A percentile compares a stretch with the other conserved stretches of the same genome.
Evolutionary conservation across 2,888 invertebrate species (phyloP).

Genomic region (Agonopterix arenella): DNA sequence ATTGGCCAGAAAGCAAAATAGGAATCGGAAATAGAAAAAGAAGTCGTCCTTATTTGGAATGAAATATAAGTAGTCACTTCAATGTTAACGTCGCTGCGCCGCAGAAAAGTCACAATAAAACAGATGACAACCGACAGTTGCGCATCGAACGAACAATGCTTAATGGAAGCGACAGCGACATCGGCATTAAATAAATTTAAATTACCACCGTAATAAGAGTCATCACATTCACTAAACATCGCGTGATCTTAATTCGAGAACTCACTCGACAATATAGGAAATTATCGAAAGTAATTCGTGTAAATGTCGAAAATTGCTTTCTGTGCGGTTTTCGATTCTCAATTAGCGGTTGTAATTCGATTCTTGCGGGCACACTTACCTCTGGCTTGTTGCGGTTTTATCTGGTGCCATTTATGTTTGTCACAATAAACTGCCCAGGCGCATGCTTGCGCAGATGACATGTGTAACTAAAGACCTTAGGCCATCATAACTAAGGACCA

Average conservation of each 20-base stretch:
- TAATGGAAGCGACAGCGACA: too few relatives aligned
- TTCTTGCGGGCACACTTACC: constrained; percentile 14
- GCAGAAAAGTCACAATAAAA: too few relatives aligned
- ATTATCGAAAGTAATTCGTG: constrained; percentile 37
- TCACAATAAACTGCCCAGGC: neutral
- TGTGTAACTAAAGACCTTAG: neutral
- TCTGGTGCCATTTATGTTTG: too few relatives aligned
- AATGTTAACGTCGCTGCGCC: too few relatives aligned
- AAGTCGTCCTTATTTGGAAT: too few relatives aligned
- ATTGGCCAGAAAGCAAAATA: too few relatives aligned
- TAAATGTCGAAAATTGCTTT: constrained; percentile 40
- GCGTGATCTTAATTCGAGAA: constrained; percentile 28
- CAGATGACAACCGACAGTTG: too few relatives aligned
- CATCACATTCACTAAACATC: constrained; percentile 11
- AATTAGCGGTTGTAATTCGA: constrained; percentile 51
- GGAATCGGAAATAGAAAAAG: too few relatives aligned
- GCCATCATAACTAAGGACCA: too few relatives aligned
- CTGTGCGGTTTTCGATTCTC: constrained; percentile 41
- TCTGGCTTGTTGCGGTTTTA: too few relatives aligned
- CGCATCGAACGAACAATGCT: too few relatives aligned
- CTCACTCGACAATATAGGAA: constrained; percentile 23
- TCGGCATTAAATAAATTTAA: neutral
- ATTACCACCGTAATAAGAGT: neutral
- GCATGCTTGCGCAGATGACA: constrained; percentile 6
- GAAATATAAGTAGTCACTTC: too few relatives aligned